Evolutionary conservation across 1,140 invertebrate species (phyloP).

Genomic region (Lasioglossum baleicum): DNA sequence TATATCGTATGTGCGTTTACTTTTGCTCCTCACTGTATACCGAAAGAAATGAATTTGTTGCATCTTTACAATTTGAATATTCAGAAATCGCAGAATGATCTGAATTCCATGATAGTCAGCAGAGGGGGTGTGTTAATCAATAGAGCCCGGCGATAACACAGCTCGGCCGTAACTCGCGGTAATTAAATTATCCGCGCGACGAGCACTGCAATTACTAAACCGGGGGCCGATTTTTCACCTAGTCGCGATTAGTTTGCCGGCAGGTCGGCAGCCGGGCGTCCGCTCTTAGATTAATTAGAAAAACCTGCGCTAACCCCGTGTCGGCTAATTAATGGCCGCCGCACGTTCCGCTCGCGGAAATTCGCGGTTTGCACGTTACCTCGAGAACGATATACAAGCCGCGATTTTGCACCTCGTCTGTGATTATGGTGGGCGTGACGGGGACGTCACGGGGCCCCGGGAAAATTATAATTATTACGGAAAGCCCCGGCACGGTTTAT

Average conservation of each 20-base stretch:
- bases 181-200: constrained; percentile 31
- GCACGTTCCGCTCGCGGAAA: constrained; percentile 29
- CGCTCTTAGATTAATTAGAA: constrained; percentile 15
- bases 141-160: background rate
- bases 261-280: background rate
- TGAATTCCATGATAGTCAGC: too few relatives aligned
- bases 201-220: constrained; percentile 11
- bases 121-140: background rate
- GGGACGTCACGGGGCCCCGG: constrained; percentile 40
- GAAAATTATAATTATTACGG: constrained; percentile 62
- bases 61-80: too few relatives aligned
- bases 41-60: too few relatives aligned
- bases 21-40: too few relatives aligned
- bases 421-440: constrained; percentile 56
- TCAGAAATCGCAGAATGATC: too few relatives aligned
- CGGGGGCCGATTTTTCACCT: constrained; percentile 3
- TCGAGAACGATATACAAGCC: constrained; percentile 23
- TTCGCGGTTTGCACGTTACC: constrained; percentile 25
- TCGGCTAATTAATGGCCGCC: constrained; percentile 40
- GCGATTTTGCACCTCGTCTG: constrained; percentile 48
- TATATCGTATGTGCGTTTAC: too few relatives aligned
- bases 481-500: constrained; percentile 44
- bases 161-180: background rate
- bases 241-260: constrained; percentile 1
- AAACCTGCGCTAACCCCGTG: constrained; percentile 19